A percentile compares a stretch with the other conserved stretches of the same genome.
Evolutionary conservation across 2,888 invertebrate species (phyloP).

Genomic region (Dryomyza anilis): DNA sequence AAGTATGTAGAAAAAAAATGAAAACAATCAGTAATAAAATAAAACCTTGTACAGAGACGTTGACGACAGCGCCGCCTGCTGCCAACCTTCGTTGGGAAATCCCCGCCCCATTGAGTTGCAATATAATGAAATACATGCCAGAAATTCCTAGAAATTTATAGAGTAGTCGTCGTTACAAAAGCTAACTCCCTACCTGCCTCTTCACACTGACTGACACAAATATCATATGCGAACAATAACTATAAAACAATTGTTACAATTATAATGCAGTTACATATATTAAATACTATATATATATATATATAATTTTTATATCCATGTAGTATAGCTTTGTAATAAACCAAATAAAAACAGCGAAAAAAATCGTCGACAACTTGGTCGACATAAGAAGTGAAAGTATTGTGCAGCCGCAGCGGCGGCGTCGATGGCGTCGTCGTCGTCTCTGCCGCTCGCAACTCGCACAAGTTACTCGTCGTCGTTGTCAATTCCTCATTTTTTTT

Average conservation of each 20-base stretch:
- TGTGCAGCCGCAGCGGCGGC: constrained; percentile 32
- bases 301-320: constrained; percentile 1
- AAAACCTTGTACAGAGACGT: constrained; percentile 20
- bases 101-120: not conserved
- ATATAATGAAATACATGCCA: not conserved
- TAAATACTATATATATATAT: too few relatives aligned
- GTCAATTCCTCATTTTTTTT: constrained; percentile 7
- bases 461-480: constrained; percentile 7
- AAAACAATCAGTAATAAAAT: not conserved
- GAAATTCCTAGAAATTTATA: constrained; percentile 16
- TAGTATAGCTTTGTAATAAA: too few relatives aligned
- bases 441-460: not conserved
- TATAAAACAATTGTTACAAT: too few relatives aligned
- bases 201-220: too few relatives aligned
- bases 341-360: not conserved
- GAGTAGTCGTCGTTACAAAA: too few relatives aligned
- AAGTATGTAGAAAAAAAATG: not conserved
- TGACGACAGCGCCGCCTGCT: constrained; percentile 14
- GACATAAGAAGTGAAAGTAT: constrained; percentile 42
- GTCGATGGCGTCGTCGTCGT: constrained; percentile 1
- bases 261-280: not conserved
- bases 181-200: too few relatives aligned
- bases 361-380: constrained; percentile 16
- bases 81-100: constrained; percentile 20
- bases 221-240: too few relatives aligned